Conservation (phyloP, 2,113 vertebrate species). For the Sialia sialis region DNA sequence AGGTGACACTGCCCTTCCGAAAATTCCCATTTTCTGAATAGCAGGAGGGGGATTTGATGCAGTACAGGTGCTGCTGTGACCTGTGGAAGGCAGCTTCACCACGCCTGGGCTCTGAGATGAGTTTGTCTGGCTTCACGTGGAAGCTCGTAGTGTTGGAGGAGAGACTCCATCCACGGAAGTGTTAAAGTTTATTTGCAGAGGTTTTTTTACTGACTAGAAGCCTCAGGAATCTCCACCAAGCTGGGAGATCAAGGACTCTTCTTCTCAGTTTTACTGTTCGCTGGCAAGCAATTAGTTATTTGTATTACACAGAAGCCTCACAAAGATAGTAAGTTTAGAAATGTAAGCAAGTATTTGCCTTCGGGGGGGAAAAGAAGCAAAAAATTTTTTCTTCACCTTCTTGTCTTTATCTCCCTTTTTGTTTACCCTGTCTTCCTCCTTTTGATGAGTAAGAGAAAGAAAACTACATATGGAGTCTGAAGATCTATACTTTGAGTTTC, state of each 20-base stretch:
- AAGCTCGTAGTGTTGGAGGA: rapidly evolving
- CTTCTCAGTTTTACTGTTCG: background rate
- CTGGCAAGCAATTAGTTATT: constrained; percentile 50
- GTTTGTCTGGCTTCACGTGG: background rate
- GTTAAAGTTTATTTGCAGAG: background rate
- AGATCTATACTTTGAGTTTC: constrained; percentile 11
- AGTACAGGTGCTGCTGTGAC: background rate
- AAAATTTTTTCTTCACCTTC: constrained; percentile 41
- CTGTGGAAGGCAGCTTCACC: background rate
- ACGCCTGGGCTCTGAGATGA: too few species aligned
- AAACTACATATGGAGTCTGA: constrained; percentile 12
- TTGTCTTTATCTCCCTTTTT: constrained; percentile 1
- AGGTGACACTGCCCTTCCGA: background rate
- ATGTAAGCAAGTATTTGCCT: constrained; percentile 18
- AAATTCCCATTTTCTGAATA: too few species aligned
- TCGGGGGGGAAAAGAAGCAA: background rate
- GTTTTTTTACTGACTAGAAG: background rate
- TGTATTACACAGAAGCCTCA: constrained; percentile 11
- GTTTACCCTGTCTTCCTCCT: background rate
- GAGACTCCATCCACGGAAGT: background rate
- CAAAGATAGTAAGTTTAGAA: background rate
- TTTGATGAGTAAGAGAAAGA: constrained; percentile 28
- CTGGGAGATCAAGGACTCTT: constrained; percentile 42
- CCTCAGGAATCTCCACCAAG: constrained; percentile 10
- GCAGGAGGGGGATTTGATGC: background rate